These are phyloP conservation scores for Remorina albescens DNA, from an alignment of 2,797 vertebrate species.

Conservation along the genomic window DNA sequence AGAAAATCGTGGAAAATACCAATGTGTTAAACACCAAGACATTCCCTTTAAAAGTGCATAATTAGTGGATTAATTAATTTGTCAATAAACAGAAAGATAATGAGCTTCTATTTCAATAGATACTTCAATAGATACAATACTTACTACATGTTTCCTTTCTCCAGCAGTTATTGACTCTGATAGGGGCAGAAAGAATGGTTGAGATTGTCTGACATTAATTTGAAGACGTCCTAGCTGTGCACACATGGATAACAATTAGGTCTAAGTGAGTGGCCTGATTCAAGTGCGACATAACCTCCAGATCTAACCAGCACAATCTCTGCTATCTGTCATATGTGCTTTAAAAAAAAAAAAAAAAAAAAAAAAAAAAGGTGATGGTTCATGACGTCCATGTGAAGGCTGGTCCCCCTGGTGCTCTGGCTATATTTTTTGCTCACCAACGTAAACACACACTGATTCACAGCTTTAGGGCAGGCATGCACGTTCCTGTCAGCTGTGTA, in stretches of 20 bases:
- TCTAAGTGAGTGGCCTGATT: background rate
- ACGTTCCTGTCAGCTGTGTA: constrained; percentile 48
- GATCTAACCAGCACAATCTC: background rate
- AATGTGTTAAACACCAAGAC: background rate
- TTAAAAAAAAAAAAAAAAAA: no score
- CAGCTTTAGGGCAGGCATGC: constrained; percentile 34
- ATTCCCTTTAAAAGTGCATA: background rate
- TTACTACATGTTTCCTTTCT: constrained; percentile 9
- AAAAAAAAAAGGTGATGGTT: background rate
- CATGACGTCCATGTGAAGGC: background rate
- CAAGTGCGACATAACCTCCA: background rate
- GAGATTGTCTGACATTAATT: constrained; percentile 35
- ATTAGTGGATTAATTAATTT: background rate
- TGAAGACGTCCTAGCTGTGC: constrained; percentile 14
- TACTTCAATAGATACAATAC: no score
- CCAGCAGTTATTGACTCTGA: constrained; percentile 13
- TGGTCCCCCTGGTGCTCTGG: background rate
- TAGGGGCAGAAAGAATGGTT: constrained; percentile 5
- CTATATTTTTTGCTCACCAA: constrained; percentile 26
- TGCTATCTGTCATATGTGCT: background rate
- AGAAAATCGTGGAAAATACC: background rate
- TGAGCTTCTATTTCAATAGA: no score
- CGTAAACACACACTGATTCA: constrained; percentile 16
- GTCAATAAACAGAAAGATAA: no score
- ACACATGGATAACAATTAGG: constrained; percentile 11